Evolutionary conservation across 1,140 invertebrate genomes (phyloP).

Genomic region (Drosophila funebris): DNA sequence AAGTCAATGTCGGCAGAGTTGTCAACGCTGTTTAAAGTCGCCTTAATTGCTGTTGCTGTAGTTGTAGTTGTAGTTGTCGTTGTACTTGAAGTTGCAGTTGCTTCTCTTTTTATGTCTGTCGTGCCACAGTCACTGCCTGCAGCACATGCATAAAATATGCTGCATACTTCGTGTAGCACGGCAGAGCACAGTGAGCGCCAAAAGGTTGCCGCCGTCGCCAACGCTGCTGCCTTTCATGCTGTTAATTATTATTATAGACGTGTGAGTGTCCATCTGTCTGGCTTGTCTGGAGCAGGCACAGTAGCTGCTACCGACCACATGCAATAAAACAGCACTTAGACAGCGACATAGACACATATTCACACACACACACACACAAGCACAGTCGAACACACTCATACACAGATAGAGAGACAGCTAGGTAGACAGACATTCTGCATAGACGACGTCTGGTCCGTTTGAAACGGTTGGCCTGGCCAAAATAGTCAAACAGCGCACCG

Average conservation of each 20-base stretch:
- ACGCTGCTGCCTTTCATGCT: conserved; percentile 60
- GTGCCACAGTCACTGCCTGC: conserved; percentile 51
- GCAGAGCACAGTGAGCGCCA: conserved; percentile 16
- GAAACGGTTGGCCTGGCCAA: conserved; percentile 28
- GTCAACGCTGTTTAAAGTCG: conserved; percentile 78
- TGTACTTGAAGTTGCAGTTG: conserved; percentile 3
- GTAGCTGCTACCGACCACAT: conserved; percentile 56
- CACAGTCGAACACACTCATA: not conserved
- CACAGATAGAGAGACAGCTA: not conserved
- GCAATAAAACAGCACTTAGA: conserved; percentile 81
- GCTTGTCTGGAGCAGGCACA: conserved; percentile 33
- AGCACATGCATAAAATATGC: conserved; percentile 78
- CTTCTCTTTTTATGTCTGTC: conserved; percentile 68
- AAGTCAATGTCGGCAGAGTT: conserved; percentile 79
- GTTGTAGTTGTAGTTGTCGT: conserved; percentile 12
- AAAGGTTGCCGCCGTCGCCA: conserved; percentile 3
- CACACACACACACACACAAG: conserved; percentile 10
- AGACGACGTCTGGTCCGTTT: conserved; percentile 28
- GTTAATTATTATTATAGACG: conserved; percentile 83
- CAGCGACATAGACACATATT: conserved; percentile 35
- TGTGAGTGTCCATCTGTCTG: conserved; percentile 68
- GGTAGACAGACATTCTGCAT: conserved; percentile 1
- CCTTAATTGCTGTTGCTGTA: conserved; percentile 73
- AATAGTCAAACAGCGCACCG: conserved; percentile 70
- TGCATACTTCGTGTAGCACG: conserved; percentile 56